Evolutionary conservation across 2,888 invertebrate species (phyloP).

Genomic region (Cryptocephalus primarius): DNA sequence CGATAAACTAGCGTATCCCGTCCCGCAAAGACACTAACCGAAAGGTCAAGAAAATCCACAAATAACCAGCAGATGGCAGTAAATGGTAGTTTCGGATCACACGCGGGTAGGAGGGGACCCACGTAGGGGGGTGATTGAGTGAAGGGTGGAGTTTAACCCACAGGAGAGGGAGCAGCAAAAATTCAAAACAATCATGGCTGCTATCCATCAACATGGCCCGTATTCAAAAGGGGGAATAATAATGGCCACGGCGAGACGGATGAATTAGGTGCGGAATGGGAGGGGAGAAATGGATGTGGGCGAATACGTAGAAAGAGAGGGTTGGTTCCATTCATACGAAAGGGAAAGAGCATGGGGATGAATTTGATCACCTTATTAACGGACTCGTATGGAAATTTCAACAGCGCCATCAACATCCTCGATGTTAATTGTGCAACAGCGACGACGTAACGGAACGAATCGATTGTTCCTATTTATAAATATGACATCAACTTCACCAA

Average conservation of each 20-base stretch:
- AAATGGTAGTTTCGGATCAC: slow-evolving; percentile 22
- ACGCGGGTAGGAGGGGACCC: slow-evolving; percentile 30
- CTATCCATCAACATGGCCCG: slow-evolving; percentile 48
- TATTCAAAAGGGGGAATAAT: slow-evolving; percentile 17
- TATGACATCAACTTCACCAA: too few species aligned
- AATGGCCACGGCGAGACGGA: slow-evolving; percentile 15
- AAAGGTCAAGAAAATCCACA: slow-evolving; percentile 36
- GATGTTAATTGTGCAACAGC: too few species aligned
- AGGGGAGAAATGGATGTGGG: slow-evolving; percentile 21
- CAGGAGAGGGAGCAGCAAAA: slow-evolving; percentile 30
- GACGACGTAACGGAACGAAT: too few species aligned
- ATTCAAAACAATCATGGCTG: slow-evolving; percentile 47
- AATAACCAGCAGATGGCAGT: slow-evolving; percentile 38
- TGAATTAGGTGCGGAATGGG: slow-evolving; percentile 7
- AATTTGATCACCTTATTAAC: too few species aligned
- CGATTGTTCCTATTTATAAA: too few species aligned
- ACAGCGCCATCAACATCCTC: too few species aligned
- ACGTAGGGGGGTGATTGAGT: slow-evolving; percentile 42
- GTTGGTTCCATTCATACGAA: too few species aligned
- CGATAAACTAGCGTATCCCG: slow-evolving; percentile 34
- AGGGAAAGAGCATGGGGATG: too few species aligned
- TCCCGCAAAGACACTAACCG: slow-evolving; percentile 15
- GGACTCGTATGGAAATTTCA: too few species aligned
- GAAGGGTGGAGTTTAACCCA: slow-evolving; percentile 45
- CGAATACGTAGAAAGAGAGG: too few species aligned